Base-by-base conservation (phyloP, 2,113 vertebrate genomes). In the Nothocercus nigrocapillus region DNA sequence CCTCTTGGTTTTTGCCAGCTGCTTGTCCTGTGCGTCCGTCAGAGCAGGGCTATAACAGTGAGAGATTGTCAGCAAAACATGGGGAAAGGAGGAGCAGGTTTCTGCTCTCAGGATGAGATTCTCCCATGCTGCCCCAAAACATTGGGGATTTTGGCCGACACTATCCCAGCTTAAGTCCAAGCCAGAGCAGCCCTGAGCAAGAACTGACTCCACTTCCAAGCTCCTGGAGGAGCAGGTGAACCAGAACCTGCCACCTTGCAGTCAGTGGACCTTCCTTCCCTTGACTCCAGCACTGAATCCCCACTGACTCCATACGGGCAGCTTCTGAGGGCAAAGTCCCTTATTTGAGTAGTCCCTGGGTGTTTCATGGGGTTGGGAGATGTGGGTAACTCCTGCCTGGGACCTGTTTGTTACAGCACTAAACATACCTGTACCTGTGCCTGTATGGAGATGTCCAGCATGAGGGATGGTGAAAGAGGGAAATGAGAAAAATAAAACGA, bases 211-310 rank as follows among this genome's bases (percentile, higher is more conserved):
- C 1, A 1, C 27, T 85, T n/a, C 20, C 15, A 63, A 81, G 22
- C 30, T 86, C 20, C 45, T 28, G 56, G 8, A 67, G 61, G 28
- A 88, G 22, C 3, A 68, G 21, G 7, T 5, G 66, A 44, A 38
- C 40, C 4, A 66, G 9, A 59, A 6, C 2, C 25, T 68, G 53
- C 3, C 4, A 14, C 0, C 0, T 56, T 19, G 32, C 8, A 44
- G 22, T 62, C 3, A 32, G 34, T 11, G 27, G 14, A 77, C 34
- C 22, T 68, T 59, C 24, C 27, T 44, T 68, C 47, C 32, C 2
- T 28, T 69, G 25, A 61, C 58, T 69, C 32, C 72, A 34, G 38
- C 44, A 64, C 27, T 12, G 40, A 49, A 36, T 80, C n/a, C 19
- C 7, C 25, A 4, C 34, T 38, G 51, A 17, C 47, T 11, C 7